phyloP scores from a whole-genome alignment of 2,888 invertebrate species.

The Trimorus sp. region DNA sequence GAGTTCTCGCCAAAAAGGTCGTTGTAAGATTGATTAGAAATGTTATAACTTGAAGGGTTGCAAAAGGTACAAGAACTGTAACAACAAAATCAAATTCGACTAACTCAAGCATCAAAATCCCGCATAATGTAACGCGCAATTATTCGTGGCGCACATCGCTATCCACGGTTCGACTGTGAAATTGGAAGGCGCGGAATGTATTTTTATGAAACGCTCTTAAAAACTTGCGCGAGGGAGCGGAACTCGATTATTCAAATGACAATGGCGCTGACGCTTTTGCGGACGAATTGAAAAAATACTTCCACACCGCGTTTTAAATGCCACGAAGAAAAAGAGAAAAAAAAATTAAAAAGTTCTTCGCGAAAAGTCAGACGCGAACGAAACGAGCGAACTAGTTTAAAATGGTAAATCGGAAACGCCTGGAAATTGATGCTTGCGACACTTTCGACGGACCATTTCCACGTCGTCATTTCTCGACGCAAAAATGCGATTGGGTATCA shows the following conservation, averaged over 20 bases:
- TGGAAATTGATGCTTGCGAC: conserved; percentile 34
- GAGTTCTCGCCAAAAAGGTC: too few species aligned
- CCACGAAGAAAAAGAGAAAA: conserved; percentile 22
- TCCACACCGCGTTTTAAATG: conserved; percentile 40
- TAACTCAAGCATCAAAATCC: too few species aligned
- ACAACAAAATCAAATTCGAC: too few species aligned
- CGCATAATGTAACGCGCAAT: too few species aligned
- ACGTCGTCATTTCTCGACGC: too few species aligned
- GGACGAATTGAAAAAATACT: conserved; percentile 49
- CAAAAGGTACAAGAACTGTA: too few species aligned
- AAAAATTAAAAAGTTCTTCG: background rate
- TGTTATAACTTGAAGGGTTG: too few species aligned
- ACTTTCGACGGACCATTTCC: conserved; percentile 9
- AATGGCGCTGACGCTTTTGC: conserved; percentile 48
- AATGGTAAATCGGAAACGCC: conserved; percentile 42
- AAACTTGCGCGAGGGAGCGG: conserved; percentile 37
- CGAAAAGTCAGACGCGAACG: too few species aligned
- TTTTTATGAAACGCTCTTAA: conserved; percentile 43
- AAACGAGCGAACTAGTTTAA: background rate
- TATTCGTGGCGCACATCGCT: too few species aligned
- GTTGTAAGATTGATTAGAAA: too few species aligned
- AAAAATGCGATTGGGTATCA: conserved; percentile 17
- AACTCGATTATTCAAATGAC: conserved; percentile 58
- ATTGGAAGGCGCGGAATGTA: conserved; percentile 14
- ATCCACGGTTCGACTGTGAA: background rate